Base-by-base conservation (phyloP, 2,888 invertebrate species). In the Xanthorhoe designata region DNA sequence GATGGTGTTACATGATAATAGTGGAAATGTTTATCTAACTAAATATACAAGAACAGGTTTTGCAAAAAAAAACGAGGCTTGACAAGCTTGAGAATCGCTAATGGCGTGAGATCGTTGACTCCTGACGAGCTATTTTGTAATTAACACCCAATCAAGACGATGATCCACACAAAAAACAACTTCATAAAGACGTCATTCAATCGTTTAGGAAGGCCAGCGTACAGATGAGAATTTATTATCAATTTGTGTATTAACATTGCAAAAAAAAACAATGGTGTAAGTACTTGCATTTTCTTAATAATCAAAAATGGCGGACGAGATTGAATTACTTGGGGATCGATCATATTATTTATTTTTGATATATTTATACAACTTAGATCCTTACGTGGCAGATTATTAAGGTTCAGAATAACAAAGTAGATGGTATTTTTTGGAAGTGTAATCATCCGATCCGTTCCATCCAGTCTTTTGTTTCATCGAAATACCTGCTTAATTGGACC, bases 401-500 rank as follows among this genome's bases (percentile, higher is more conserved):
- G 74, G 80, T 66, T 61, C 65, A 54, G 54, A 64, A 74, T 75
- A 74, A 56, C 71, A 67, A 62, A 66, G 59, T 56, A 67, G 65
- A 73, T 72, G 65, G 64, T 65, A 62, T 75, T 78, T 82, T 79
- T 77, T 68, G 69, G 60, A 42, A 54, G 72, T 76, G 72, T 75
- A 78, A 82, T 80, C 78, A 72, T 66, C 67, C 74, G 78, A 84
- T 84, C 77, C 73, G 80, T 83, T 85, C 81, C 83, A 82, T 85
- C 81, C 83, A 82, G 81, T 65, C 77, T 70, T 78, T 84, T 79
- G 76, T 79, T 81, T 81, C 70, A 70, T 64, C 71, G 70, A 77
- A 82, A 84, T 78, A 75, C 80, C 78, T 73, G 72, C 72, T 80
- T 88, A 86, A 88, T 89, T 87, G 84, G 83, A 63, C 76, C 72